These are phyloP conservation scores for Beroe ovata DNA, from an alignment of 37 sponge, comb jelly and placozoan genomes.

Conservation along the genomic window DNA sequence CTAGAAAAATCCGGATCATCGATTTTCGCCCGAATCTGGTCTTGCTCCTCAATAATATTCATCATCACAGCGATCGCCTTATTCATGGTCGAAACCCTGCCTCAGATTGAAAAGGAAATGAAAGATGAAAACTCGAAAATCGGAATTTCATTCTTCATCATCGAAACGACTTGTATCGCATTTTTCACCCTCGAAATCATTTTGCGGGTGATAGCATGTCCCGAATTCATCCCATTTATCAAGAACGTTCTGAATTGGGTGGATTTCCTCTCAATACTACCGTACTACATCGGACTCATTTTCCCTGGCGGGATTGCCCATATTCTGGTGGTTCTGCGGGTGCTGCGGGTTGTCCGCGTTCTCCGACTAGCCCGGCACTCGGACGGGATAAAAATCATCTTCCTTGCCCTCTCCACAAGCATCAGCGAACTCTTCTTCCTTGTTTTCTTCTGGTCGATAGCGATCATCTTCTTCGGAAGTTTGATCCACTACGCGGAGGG, in stretches of 20 bases:
- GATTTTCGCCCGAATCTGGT: constrained; percentile 17
- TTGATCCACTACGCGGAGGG: constrained; percentile 54
- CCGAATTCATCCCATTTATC: constrained; percentile 11
- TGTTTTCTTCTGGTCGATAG: constrained; percentile 64
- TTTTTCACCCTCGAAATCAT: constrained; percentile 57
- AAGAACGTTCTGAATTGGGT: constrained; percentile 57
- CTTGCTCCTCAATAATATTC: constrained; percentile 38
- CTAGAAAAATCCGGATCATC: constrained; percentile 54
- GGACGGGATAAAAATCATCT: constrained; percentile 63
- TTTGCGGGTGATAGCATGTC: constrained; percentile 1
- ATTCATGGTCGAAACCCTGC: constrained; percentile 56
- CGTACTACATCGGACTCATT: constrained; percentile 65
- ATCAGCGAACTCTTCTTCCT: constrained; percentile 62
- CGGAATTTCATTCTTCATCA: not conserved
- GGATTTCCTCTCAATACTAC: constrained; percentile 55
- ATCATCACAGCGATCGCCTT: constrained; percentile 23
- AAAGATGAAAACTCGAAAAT: not conserved
- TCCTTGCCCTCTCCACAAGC: constrained; percentile 59
- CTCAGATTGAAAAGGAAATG: constrained; percentile 7
- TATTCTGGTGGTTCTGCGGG: constrained; percentile 24
- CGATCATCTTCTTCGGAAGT: constrained; percentile 64
- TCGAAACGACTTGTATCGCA: constrained; percentile 62
- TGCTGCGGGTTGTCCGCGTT: constrained; percentile 41
- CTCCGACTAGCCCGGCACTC: constrained; percentile 41
- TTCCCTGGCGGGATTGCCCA: constrained; percentile 64